Evolutionary conservation across 1,140 invertebrate genomes (phyloP), one percentile per base, ranked within the genome.

Genomic region (Babylonia areolata): DNA sequence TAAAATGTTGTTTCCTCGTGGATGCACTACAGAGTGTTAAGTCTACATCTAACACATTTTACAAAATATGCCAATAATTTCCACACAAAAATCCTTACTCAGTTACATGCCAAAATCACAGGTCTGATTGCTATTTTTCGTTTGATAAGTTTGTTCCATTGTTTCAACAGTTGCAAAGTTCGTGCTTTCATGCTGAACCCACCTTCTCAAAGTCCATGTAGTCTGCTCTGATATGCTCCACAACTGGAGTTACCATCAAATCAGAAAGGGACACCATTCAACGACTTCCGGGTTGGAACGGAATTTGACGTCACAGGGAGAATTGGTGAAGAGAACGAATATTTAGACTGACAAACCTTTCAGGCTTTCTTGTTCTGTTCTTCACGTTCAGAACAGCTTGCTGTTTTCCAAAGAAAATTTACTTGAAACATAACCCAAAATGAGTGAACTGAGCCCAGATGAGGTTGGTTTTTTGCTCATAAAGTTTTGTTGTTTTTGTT

Each of bases 381-480:
- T 75, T 17, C 15, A 75, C 31, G 31, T 75, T 35, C 73, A 75
- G 28, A 64, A 64, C 0, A 11, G 28, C 1, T 28, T 40, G n/a
- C 35, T 33, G 35, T 35, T 77, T 40, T 20, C 37, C 35, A 37
- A 15, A 77, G 39, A 15, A 17, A 77, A 28, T 20, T 31, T 31
- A 35, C 37, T 77, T 3, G 75, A 23, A 23, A 23, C 17, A 77
- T 20, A 77, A 77, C 12, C 71, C 11, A 33, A 46, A 89, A 97
- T 97, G 96, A 97, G 96, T 92, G 96, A 97, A 95, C 93, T 97
- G 84, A 96, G 95, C 86, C 96, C 96, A 90, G 96, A 97, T 94
- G 96, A 97, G 95, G 96, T 96, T 93, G 95, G 71, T 84, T 46
- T 80, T 73, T 33, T 73, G 28, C 12, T 9, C 46, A 1, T 51